Conservation (phyloP, 2,797 vertebrate species). For the Manis javanica region DNA sequence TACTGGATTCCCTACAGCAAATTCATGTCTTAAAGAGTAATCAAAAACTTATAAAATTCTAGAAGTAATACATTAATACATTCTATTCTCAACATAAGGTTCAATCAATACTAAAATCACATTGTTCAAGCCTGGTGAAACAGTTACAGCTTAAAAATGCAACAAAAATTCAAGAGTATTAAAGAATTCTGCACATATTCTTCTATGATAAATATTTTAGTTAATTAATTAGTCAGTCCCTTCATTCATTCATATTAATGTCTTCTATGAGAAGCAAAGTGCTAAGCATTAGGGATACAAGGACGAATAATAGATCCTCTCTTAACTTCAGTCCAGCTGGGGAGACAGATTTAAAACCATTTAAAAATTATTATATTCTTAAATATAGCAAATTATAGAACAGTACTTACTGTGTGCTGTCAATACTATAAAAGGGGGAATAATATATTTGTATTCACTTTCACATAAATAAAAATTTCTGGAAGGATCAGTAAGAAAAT, state of each 20-base stretch:
- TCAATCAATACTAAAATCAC: conserved; percentile 33
- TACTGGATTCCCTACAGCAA: not conserved
- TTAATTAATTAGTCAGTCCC: not conserved
- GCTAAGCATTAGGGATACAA: conserved; percentile 25
- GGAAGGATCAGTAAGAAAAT: conserved; percentile 43
- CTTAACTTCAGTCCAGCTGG: not conserved
- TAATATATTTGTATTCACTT: not conserved
- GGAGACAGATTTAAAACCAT: conserved; percentile 11
- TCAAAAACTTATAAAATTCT: conserved; percentile 47
- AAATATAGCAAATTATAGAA: conserved; percentile 20
- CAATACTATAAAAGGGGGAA: not conserved
- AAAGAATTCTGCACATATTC: conserved; percentile 2
- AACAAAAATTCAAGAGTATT: conserved; percentile 50
- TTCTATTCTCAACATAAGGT: conserved; percentile 5
- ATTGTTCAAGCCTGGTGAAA: conserved; percentile 26
- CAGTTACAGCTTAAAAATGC: conserved; percentile 52
- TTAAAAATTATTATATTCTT: not conserved
- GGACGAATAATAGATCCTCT: not conserved
- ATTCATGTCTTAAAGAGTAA: conserved; percentile 38
- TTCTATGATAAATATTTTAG: conserved; percentile 31
- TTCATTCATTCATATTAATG: conserved; percentile 50
- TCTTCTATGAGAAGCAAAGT: not conserved
- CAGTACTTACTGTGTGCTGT: not conserved
- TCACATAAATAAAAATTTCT: conserved; percentile 3
- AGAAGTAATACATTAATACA: conserved; percentile 47